phyloP scores from a whole-genome alignment of 2,888 invertebrate species.

The Adelphocoris suturalis region DNA sequence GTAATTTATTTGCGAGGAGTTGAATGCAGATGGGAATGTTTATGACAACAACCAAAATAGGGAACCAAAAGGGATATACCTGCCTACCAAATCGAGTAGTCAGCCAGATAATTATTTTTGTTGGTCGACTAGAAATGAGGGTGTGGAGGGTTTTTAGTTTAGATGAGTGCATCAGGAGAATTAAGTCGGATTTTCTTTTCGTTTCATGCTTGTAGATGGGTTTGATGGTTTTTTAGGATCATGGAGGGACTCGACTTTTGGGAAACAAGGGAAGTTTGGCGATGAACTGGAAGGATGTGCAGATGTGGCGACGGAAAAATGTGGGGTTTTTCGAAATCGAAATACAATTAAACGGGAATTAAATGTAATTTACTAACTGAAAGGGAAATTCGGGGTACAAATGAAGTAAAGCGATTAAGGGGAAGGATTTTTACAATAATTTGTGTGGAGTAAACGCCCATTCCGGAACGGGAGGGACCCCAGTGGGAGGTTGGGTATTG shows the following conservation, averaged over 20 bases:
- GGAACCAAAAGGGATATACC: not conserved
- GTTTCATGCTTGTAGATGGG: not conserved
- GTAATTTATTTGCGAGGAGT: too few species aligned
- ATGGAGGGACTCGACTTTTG: not conserved
- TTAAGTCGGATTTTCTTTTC: not conserved
- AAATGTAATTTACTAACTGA: not conserved
- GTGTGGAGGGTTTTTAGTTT: not conserved
- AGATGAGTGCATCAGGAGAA: not conserved
- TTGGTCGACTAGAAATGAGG: not conserved
- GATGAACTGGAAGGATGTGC: not conserved
- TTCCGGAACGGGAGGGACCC: conserved; percentile 66
- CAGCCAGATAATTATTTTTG: not conserved
- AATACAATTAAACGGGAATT: conserved; percentile 26
- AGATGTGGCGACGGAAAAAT: not conserved
- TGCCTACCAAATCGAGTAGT: not conserved
- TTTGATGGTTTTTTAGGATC: not conserved
- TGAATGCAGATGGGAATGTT: not conserved
- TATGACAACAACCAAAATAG: not conserved
- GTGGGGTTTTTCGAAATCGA: not conserved
- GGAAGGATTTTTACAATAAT: conserved; percentile 28
- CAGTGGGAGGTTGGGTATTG: conserved; percentile 66
- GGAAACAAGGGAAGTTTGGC: conserved; percentile 10
- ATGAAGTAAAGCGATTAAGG: not conserved
- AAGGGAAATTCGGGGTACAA: not conserved
- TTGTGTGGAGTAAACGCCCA: conserved; percentile 73